A percentile compares a stretch with the other conserved stretches of the same genome.
phyloP scores from a whole-genome alignment of 2,797 vertebrate genomes.

The Pangasius krempfi region DNA sequence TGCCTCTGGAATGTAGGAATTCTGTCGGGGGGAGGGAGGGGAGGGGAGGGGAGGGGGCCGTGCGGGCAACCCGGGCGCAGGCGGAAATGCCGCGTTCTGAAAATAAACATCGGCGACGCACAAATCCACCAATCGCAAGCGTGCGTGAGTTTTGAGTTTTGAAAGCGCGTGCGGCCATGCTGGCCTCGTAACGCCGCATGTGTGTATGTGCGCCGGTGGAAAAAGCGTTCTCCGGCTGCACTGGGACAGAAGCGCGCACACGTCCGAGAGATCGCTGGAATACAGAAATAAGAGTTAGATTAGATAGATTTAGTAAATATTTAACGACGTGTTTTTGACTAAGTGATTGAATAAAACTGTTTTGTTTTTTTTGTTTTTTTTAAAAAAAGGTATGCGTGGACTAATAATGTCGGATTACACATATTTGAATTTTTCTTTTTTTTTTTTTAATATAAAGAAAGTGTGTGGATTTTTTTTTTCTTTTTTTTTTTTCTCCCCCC shows the following conservation, averaged over 20 bases:
- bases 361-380: no score
- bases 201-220: background rate
- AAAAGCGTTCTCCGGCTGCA: background rate
- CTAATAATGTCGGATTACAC: no score
- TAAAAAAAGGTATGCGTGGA: no score
- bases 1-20: constrained; percentile 10
- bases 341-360: no score
- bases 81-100: constrained; percentile 56
- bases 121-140: constrained; percentile 32
- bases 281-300: background rate
- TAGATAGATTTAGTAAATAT: no score
- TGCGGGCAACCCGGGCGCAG: background rate
- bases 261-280: background rate
- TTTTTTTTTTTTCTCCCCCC: background rate
- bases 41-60: no score
- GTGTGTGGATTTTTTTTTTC: background rate
- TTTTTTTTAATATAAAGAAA: background rate
- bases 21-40: background rate
- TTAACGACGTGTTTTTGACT: no score
- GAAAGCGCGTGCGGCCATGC: background rate
- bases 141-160: constrained; percentile 17
- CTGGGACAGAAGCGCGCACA: background rate
- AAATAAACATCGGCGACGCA: constrained; percentile 51
- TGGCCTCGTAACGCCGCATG: background rate
- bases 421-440: no score